Evolutionary conservation across 1,140 invertebrate genomes (phyloP).

Genomic region (Charaxes varanes): DNA sequence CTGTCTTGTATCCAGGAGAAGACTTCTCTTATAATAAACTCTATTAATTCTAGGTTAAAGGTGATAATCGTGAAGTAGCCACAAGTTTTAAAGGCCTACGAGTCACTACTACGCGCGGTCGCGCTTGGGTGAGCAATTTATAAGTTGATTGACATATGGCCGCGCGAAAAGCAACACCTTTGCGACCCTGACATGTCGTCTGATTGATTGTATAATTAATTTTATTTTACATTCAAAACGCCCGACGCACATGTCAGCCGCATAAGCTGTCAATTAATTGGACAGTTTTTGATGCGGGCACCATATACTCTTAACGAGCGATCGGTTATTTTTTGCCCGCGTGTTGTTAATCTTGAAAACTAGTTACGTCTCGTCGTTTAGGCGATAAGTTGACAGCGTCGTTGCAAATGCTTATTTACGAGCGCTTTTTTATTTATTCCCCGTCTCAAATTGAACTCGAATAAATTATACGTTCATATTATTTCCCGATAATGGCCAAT

Average conservation of each 20-base stretch:
- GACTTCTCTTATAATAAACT: no score
- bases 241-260: conserved; percentile 43
- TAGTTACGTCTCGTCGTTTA: conserved; percentile 39
- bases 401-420: conserved; percentile 40
- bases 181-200: conserved; percentile 46
- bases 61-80: conserved; percentile 21
- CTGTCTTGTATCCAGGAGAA: conserved; percentile 16
- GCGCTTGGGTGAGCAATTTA: conserved; percentile 51
- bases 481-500: conserved; percentile 17
- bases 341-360: conserved; percentile 40
- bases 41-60: conserved; percentile 20
- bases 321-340: conserved; percentile 29
- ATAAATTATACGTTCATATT: conserved; percentile 19
- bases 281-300: conserved; percentile 53
- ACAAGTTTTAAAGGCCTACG: no score
- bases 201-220: conserved; percentile 69
- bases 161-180: conserved; percentile 64
- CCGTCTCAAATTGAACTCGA: conserved; percentile 10
- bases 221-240: conserved; percentile 56
- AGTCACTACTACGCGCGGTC: conserved; percentile 8
- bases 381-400: conserved; percentile 43
- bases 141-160: conserved; percentile 59
- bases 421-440: conserved; percentile 19
- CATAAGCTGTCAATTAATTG: conserved; percentile 63
- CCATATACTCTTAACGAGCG: conserved; percentile 39